Base-by-base conservation (phyloP, 2,797 vertebrate species). In the Pipistrellus pygmaeus region DNA sequence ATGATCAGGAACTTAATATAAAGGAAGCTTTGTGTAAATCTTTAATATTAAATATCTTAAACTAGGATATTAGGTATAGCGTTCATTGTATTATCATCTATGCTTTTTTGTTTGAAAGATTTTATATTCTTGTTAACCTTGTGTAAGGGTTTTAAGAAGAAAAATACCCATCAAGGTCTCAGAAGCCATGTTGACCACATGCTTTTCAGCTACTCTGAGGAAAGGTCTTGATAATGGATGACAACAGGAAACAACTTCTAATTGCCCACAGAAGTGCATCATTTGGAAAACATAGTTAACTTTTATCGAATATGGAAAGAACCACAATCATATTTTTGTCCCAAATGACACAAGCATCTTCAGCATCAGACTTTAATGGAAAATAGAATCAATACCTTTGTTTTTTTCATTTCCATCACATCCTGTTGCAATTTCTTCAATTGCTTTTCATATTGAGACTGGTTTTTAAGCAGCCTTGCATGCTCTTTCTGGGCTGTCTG, bases 331-430 rank as follows among this genome's bases (percentile, higher is more conserved):
- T 30, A 35, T 51, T 60, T 88, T 88, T 53, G 30, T 38, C 17
- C 7, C 27, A 94, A 80, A 46, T 93, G 69, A 51, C 23, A 77
- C 3, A 78, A 83, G 27, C 25, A 85, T n/a, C 17, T 15, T 8
- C 6, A 68, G 32, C 27, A 51, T 41, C 35, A 78, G 41, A 64
- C 12, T 60, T 44, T 77, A 90, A 38, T 53, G 38, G 51, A 53
- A 78, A 88, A 51, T 14, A 48, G 10, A 41, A 69, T 51, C 17
- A 1, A 35, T 97, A 99, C 99, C 99, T 99, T 99, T n/a, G 99
- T 99, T 97, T 99, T 99, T 98, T 99, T 99, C 99, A 99, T 99
- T 97, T 99, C 99, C 4, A 97, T 97, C 96, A 99, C 99, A n/a
- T 99, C 99, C 96, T 99, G 99, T 96, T 99, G 99, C 48, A 99